Evolutionary conservation across 2,797 vertebrate species (phyloP).

Genomic region (Adelosebastes latens): DNA sequence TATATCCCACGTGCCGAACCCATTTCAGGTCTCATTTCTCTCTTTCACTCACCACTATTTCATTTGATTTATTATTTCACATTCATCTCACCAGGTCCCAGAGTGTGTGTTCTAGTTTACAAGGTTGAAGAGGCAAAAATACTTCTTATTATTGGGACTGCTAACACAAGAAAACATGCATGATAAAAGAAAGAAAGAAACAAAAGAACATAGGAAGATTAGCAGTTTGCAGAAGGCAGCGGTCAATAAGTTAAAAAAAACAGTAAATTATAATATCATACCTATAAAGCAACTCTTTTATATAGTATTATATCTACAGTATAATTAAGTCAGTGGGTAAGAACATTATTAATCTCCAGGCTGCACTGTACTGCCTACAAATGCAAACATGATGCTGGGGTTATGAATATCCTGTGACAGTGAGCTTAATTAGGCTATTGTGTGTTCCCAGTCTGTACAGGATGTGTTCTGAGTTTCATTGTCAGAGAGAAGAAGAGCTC

Average conservation of each 20-base stretch:
- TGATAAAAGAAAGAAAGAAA: neutral
- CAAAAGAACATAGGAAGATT: neutral
- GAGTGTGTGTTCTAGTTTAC: neutral
- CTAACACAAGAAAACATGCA: neutral
- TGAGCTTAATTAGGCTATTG: neutral
- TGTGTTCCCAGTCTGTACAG: neutral
- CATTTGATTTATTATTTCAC: neutral
- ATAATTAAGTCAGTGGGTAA: neutral
- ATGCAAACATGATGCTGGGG: neutral
- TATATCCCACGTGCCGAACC: neutral
- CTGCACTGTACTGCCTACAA: neutral
- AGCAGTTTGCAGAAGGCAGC: neutral
- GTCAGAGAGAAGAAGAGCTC: constrained; percentile 2
- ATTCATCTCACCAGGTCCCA: neutral
- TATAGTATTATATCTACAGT: neutral
- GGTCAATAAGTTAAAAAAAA: neutral
- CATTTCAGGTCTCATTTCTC: neutral
- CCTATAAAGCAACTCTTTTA: neutral
- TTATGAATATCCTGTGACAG: neutral
- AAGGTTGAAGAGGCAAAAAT: neutral
- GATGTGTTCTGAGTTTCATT: neutral
- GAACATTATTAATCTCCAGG: neutral
- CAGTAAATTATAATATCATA: neutral
- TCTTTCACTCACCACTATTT: neutral
- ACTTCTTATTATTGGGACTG: neutral